Conservation (phyloP, 2,888 invertebrate genomes). For the Bombylius discolor region DNA sequence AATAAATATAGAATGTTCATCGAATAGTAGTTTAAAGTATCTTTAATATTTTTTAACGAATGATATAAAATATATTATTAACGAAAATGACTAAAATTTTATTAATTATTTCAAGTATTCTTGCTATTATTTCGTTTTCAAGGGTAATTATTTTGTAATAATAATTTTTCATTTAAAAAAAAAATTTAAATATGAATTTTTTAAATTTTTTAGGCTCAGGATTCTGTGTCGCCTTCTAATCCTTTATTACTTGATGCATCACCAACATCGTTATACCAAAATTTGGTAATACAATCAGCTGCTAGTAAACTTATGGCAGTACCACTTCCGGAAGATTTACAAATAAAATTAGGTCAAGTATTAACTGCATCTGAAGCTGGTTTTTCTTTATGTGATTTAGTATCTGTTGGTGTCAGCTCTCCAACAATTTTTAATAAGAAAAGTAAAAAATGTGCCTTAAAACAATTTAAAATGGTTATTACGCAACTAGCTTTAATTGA, state of each 20-base stretch:
- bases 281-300: slow-evolving; percentile 2
- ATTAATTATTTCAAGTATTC: too few species aligned
- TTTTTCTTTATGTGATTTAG: slow-evolving; percentile 3
- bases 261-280: slow-evolving; percentile 1
- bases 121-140: too few species aligned
- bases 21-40: too few species aligned
- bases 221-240: neutral
- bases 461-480: slow-evolving; percentile 1
- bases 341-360: neutral
- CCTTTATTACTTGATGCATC: neutral
- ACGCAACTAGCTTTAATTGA: slow-evolving; percentile 2
- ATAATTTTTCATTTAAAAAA: too few species aligned
- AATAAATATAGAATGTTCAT: too few species aligned
- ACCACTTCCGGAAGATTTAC: slow-evolving; percentile 3
- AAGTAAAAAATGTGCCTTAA: slow-evolving; percentile 1
- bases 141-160: too few species aligned
- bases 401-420: neutral
- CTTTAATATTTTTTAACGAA: too few species aligned
- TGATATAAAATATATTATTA: too few species aligned
- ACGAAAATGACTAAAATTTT: neutral
- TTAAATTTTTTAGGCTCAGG: neutral
- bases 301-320: slow-evolving; percentile 1
- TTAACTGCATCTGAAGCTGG: slow-evolving; percentile 1
- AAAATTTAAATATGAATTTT: neutral
- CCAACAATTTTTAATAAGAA: neutral